A percentile compares a stretch with the other conserved stretches of the same genome.
Conservation (phyloP, 2,797 vertebrate species). For the Rousettus madagascariensis region DNA sequence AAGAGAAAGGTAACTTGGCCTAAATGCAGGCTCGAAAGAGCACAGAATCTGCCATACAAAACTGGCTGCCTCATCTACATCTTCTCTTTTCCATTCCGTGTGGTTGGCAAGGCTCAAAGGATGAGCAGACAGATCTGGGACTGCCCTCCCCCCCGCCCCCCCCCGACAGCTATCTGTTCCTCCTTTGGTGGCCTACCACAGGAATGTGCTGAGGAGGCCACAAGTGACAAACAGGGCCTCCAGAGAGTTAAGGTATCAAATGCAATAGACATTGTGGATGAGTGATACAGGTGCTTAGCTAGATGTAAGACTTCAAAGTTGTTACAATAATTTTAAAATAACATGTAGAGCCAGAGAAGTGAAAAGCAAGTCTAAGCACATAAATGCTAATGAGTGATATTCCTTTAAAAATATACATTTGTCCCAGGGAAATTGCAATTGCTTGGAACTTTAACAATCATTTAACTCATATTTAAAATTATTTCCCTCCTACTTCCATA, state of each 20-base stretch:
- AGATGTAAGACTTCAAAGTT: not conserved
- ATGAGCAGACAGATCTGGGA: not conserved
- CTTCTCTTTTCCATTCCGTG: not conserved
- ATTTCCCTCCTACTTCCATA: not conserved
- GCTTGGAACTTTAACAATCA: not conserved
- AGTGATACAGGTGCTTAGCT: not conserved
- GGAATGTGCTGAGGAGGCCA: slow-evolving; percentile 48
- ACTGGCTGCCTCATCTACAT: not conserved
- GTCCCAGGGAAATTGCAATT: not conserved
- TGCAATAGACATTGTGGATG: not conserved
- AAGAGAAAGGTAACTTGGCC: not conserved
- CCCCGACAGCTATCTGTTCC: slow-evolving; percentile 47
- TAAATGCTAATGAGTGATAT: not conserved
- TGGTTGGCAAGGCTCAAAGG: slow-evolving; percentile 35
- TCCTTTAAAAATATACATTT: not conserved
- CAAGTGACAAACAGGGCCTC: slow-evolving; percentile 45
- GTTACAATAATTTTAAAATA: not conserved
- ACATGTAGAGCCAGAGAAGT: not conserved
- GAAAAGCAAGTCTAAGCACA: not conserved
- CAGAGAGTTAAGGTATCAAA: slow-evolving; percentile 17
- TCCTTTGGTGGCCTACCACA: slow-evolving; percentile 63
- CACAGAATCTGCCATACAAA: not conserved
- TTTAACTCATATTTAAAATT: not conserved
- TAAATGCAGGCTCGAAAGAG: not conserved
- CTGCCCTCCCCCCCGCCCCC: slow-evolving; percentile 5